Evolutionary conservation across 2,797 vertebrate genomes (phyloP).

Genomic region (Pyrocephalus nanus): DNA sequence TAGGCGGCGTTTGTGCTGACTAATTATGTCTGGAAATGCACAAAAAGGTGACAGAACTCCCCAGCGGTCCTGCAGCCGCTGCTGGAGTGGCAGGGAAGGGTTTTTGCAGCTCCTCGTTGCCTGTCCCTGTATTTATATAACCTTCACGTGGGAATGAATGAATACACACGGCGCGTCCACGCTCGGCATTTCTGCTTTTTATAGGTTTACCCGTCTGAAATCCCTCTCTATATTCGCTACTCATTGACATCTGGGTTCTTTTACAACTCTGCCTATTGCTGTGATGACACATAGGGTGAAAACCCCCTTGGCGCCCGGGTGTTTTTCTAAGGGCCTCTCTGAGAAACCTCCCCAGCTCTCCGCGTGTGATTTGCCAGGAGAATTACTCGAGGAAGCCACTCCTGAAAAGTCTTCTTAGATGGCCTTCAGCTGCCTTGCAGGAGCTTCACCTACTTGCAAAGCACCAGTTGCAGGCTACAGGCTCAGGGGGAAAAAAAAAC

Average conservation of each 20-base stretch:
- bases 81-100: not conserved
- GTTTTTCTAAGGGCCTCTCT: not conserved
- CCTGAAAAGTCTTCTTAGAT: slow-evolving; percentile 47
- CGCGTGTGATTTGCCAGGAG: slow-evolving; percentile 16
- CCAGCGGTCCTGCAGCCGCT: not conserved
- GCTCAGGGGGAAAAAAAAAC: not conserved
- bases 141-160: slow-evolving; percentile 61
- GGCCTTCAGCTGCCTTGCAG: slow-evolving; percentile 52
- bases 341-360: slow-evolving; percentile 1
- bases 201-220: not conserved
- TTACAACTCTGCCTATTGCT: not conserved
- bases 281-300: not conserved
- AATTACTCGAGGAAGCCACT: slow-evolving; percentile 46
- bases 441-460: slow-evolving; percentile 46
- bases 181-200: not conserved
- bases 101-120: not conserved
- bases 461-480: slow-evolving; percentile 33
- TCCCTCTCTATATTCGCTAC: not conserved
- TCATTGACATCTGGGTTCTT: not conserved
- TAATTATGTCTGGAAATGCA: not conserved
- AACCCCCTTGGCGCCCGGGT: not conserved
- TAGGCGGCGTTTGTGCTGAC: not conserved
- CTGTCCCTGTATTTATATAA: not conserved
- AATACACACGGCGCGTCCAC: not conserved
- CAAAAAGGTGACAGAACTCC: not conserved